Evolutionary conservation across 1,140 invertebrate species (phyloP), one percentile per base, ranked within the genome.

Genomic region (Procambarus clarkii): DNA sequence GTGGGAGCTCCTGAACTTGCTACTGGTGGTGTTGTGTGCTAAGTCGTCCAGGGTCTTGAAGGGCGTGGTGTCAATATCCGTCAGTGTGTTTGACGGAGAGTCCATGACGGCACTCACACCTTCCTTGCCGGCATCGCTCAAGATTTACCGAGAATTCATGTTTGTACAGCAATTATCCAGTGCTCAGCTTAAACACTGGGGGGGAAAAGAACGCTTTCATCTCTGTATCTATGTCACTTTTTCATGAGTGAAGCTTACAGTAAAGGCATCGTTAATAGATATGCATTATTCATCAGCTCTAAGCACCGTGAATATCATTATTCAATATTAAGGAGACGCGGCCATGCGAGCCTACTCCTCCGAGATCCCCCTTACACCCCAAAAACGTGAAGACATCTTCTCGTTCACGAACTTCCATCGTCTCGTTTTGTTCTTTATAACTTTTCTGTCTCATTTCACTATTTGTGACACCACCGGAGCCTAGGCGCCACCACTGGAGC

Each of bases 51-150:
- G 64, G n/a, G 88, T 77, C 46, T 78, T 74, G 74, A 90, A 90
- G 71, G 88, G 88, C 74, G 88, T 90, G 5, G 88, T 90, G 81
- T 90, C 88, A 18, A 90, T 90, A 34, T 90, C 88, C 60, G 88
- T 60, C 71, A 84, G 34, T 60, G 50, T 13, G 24, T 58, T 50
- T 9, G 87, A 48, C 46, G 44, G 79, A 15, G 50, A 58, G 71
- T 48, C 81, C 88, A 90, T 90, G 69, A 34, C 54, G 81, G 18
- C 54, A 13, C 18, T 54, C 48, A 45, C 45, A 46, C 21, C 13
- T 15, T 21, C 50, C 18, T 34, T 74, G 54, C 45, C n/a, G 21
- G 46, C 48, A 15, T 34, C 58, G 54, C 50, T 54, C 13, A 54
- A 13, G 50, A 9, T 1, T 54, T 54, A 54, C 76, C 50, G 4